Evolutionary conservation across 2,113 vertebrate species (phyloP), one percentile per base, ranked within the genome.

Genomic region (Hippocampus comes): DNA sequence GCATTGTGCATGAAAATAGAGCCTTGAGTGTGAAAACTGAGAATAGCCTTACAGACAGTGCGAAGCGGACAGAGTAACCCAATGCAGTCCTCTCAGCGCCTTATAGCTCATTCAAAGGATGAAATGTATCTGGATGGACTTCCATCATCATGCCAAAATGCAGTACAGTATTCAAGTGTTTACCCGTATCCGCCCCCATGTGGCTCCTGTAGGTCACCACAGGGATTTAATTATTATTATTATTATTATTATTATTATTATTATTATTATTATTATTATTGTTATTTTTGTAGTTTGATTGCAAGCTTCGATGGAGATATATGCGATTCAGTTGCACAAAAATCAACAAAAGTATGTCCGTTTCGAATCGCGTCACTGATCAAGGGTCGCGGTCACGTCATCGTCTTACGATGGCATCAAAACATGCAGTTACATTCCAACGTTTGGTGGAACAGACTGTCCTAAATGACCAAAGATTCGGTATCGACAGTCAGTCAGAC

Each of bases 31-130:
- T 76, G 77, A 87, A 79, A 80, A 72, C 55, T 74, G 74, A 84
- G 82, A 78, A 74, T 57, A 82, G 87, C 90, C 86, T 89, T 91
- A 91, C 74, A 75, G 71, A 78, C 76, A 78, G 80, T 70, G 61
- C 72, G 78, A 74, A 74, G 63, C 61, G 73, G 73, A 84, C 8
- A 79, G 72, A 71, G 23, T 41, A 68, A 68, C 71, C 74, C 75
- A 77, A 84, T 89, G 89, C 85, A 90, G 82, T 89, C 68, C 76
- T 85, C 79, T 79, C 77, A 89, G 80, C 79, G 90, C 89, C 90
- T 91, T 91, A 91, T 76, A 80, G 76, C 77, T 78, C 73, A 63
- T 72, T 76, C 61, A 77, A 60, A 76, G 73, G 79, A 72, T 78
- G 82, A 86, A 87, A 87, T 89, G 87, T 90, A 82, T 70, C 5